Conservation (phyloP, 2,888 invertebrate genomes). For the Copidosoma aretas region DNA sequence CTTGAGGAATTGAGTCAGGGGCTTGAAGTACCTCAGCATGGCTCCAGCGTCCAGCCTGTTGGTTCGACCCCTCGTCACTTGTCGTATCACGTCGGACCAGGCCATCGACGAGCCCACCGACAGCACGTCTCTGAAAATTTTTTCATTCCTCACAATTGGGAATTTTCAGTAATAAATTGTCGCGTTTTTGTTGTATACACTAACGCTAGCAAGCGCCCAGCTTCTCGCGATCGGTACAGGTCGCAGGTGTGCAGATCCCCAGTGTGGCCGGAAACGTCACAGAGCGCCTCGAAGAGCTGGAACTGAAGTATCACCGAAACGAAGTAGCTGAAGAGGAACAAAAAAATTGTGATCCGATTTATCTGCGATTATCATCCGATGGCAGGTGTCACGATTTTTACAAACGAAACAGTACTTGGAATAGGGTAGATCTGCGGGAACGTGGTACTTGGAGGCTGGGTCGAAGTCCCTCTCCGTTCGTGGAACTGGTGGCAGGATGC, state of each 20-base stretch:
- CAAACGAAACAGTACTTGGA: conserved; percentile 56
- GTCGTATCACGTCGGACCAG: conserved; percentile 76
- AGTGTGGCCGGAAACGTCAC: conserved; percentile 73
- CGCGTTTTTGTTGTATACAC: conserved; percentile 41
- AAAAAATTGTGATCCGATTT: background rate
- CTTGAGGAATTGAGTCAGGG: conserved; percentile 78
- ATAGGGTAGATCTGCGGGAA: conserved; percentile 73
- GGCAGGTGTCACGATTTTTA: background rate
- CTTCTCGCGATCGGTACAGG: conserved; percentile 79
- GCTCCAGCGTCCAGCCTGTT: conserved; percentile 79
- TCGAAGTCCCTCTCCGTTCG: conserved; percentile 81
- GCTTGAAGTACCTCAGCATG: conserved; percentile 82
- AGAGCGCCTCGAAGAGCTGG: conserved; percentile 82
- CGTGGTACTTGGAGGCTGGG: conserved; percentile 82
- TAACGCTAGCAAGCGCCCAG: conserved; percentile 78
- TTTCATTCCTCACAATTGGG: background rate
- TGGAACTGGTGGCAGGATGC: conserved; percentile 74
- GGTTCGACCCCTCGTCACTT: conserved; percentile 73
- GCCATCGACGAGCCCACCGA: conserved; percentile 72
- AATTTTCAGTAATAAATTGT: no score
- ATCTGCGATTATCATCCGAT: background rate
- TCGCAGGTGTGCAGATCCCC: conserved; percentile 83
- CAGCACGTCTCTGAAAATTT: conserved; percentile 70
- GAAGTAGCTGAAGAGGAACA: conserved; percentile 74
- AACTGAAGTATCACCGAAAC: conserved; percentile 83